Evolutionary conservation across 1,140 invertebrate genomes (phyloP), one percentile per base, ranked within the genome.

Genomic region (Luehdorfia chinensis): DNA sequence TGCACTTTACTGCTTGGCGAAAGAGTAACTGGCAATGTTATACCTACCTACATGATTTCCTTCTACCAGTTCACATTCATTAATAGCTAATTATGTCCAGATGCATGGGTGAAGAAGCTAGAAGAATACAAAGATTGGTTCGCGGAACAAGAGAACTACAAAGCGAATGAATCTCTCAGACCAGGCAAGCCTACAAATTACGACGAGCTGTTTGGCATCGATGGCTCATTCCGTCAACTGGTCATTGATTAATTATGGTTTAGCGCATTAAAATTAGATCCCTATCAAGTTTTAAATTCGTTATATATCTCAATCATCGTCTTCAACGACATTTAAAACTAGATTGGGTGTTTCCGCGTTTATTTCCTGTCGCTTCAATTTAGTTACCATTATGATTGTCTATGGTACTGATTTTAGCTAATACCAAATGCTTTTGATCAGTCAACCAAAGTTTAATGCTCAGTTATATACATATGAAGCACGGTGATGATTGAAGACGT

Each of bases 191-290:
- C 78, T 2, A 85, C 76, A 12, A 85, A 83, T 60, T 83, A 92
- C 46, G 93, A 94, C 55, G 93, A 95, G 65, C 77, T 96, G 0
- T 95, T 95, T 54, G 94, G 94, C 15, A 89, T 95, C 63, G 94
- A 95, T 57, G 94, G 94, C 25, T 94, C 93, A 16, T 95, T 95
- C 87, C 89, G 93, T 66, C 92, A 95, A 83, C 78, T 95, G 9
- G 85, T 90, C 34, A 94, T 95, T 62, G 94, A 95, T 87, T 95
- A 69, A 52, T 9, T 39, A 6, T 27, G 9, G 23, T 43, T 12
- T 12, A 34, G 19, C 27, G 15, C 33, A 23, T 33, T 28, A 47
- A 25, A 45, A 44, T 34, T 51, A 50, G 46, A 21, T 59, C 45
- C 21, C 45, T 30, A 23, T 36, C 45, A 58, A 58, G 46, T 59